Percentiles rank a stretch among this genome's conserved stretches.
Evolutionary conservation across 53 echinoderm and acorn worm species (phyloP).

Genomic region (Crossaster papposus): DNA sequence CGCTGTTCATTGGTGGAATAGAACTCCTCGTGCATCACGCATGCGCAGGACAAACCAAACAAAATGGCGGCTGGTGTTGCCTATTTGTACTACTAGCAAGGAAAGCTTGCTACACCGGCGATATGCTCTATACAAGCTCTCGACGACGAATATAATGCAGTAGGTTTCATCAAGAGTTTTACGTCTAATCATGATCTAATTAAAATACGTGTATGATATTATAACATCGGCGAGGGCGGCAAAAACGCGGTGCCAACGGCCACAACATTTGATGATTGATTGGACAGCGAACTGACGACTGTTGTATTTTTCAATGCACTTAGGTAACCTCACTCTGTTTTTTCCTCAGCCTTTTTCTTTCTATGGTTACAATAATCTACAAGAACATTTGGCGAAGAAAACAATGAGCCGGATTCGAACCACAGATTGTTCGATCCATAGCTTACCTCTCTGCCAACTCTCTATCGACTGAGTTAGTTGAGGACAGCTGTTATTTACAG

Average conservation of each 20-base stretch:
- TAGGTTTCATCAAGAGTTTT: neutral
- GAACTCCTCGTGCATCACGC: neutral
- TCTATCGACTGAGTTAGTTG: too few species aligned
- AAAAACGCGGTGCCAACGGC: neutral
- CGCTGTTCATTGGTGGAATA: neutral
- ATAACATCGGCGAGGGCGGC: neutral
- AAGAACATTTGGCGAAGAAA: too few species aligned
- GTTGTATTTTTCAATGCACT: too few species aligned
- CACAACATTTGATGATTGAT: neutral
- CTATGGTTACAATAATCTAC: too few species aligned
- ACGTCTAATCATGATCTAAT: too few species aligned
- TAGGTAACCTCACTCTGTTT: too few species aligned
- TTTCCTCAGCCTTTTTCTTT: too few species aligned
- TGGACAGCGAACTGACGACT: neutral
- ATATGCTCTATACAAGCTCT: neutral
- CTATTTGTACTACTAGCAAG: neutral
- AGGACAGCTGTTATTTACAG: too few species aligned
- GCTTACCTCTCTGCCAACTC: too few species aligned
- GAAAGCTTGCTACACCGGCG: neutral
- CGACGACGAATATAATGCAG: neutral
- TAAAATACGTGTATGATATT: conserved; percentile 23
- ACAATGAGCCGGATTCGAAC: too few species aligned
- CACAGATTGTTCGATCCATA: too few species aligned
- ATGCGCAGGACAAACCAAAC: neutral
- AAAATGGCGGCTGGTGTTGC: neutral